Evolutionary conservation across 53 echinoderm and acorn worm genomes (phyloP).

Genomic region (Crossaster papposus): DNA sequence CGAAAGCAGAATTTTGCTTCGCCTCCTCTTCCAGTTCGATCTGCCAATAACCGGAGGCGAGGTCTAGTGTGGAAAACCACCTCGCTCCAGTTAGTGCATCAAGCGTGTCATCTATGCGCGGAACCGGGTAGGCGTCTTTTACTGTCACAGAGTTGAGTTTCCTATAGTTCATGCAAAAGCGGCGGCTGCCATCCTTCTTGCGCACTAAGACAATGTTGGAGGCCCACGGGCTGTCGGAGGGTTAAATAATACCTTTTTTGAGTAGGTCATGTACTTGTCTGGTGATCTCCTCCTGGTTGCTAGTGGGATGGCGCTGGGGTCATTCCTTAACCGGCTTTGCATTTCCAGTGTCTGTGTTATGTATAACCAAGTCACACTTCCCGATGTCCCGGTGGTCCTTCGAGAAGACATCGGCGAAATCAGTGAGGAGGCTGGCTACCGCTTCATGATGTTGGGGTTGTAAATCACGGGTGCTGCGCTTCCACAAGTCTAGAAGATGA

Average conservation of each 20-base stretch:
- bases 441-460: neutral
- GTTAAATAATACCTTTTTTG: conserved; percentile 50
- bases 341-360: conserved; percentile 6
- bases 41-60: too few relatives aligned
- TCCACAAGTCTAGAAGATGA: neutral
- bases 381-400: conserved; percentile 8
- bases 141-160: too few relatives aligned
- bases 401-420: conserved; percentile 33
- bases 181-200: too few relatives aligned
- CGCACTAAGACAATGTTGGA: conserved; percentile 34
- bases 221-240: conserved; percentile 66
- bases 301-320: conserved; percentile 32
- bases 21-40: neutral
- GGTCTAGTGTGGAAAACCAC: conserved; percentile 27
- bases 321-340: conserved; percentile 4
- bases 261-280: conserved; percentile 63
- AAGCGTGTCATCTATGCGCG: conserved; percentile 55
- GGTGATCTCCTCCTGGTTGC: conserved; percentile 57
- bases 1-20: too few relatives aligned
- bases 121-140: conserved; percentile 16
- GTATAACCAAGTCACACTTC: neutral
- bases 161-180: too few relatives aligned
- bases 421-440: neutral
- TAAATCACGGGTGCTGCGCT: neutral
- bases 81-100: conserved; percentile 1